Conservation (phyloP, 1,140 invertebrate species). For the Diorhabda carinulata region DNA sequence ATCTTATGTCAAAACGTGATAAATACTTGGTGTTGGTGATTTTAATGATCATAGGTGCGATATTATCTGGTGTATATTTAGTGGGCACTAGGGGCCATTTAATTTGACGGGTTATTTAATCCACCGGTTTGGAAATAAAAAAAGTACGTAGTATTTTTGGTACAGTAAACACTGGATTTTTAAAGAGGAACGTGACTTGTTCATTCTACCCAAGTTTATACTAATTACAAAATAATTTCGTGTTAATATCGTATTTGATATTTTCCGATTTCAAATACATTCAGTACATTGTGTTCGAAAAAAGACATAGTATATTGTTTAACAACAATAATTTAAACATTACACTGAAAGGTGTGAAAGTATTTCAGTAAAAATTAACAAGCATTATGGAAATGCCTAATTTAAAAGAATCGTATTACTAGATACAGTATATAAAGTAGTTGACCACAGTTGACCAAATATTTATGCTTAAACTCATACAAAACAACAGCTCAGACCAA, state of each 20-base stretch:
- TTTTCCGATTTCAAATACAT: no score
- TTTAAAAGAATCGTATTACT: no score
- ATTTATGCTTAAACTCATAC: no score
- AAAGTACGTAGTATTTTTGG: background rate
- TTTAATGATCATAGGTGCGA: conserved; percentile 1
- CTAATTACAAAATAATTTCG: background rate
- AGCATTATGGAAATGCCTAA: no score
- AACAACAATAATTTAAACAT: no score
- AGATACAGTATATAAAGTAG: no score
- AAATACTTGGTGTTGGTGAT: background rate
- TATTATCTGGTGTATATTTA: background rate
- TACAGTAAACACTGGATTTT: background rate
- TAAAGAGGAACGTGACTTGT: background rate
- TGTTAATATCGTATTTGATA: background rate
- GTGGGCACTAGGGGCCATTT: conserved; percentile 1
- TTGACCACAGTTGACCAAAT: no score
- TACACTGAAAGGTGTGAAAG: no score
- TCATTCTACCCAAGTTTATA: background rate
- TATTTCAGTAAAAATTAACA: no score
- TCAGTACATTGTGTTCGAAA: no score
- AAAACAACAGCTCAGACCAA: no score
- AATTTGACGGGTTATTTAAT: background rate
- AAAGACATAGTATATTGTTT: no score
- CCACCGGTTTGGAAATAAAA: background rate
- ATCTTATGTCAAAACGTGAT: conserved; percentile 2